These are phyloP conservation scores for Shinisaurus crocodilurus DNA, from an alignment of 2,113 vertebrate species.

Conservation along the genomic window DNA sequence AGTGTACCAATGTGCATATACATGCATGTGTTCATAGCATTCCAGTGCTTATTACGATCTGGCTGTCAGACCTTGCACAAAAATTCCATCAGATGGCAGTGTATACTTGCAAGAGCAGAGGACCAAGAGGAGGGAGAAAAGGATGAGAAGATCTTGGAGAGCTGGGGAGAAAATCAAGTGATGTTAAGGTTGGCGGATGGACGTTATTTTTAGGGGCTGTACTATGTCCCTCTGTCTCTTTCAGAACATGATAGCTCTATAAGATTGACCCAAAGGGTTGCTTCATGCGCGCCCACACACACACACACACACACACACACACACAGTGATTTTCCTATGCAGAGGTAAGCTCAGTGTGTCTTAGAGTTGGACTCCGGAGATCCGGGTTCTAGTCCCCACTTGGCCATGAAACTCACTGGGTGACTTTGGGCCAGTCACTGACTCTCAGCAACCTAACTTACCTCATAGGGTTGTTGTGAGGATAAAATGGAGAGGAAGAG, in stretches of 20 bases:
- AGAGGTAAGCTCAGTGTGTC: not conserved
- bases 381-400: too few relatives aligned
- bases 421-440: too few relatives aligned
- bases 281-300: not conserved
- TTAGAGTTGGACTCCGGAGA: too few relatives aligned
- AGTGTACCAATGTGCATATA: too few relatives aligned
- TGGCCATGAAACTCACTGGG: too few relatives aligned
- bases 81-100: slow-evolving; percentile 16
- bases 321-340: not conserved
- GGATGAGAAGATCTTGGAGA: not conserved
- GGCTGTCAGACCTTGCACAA: not conserved
- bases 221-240: not conserved
- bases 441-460: too few relatives aligned
- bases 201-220: not conserved
- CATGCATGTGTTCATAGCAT: too few relatives aligned
- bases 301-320: too few relatives aligned
- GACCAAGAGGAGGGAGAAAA: fast-evolving
- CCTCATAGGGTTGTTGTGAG: too few relatives aligned
- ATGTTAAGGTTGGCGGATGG: too few relatives aligned
- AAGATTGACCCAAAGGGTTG: not conserved
- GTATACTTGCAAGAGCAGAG: not conserved
- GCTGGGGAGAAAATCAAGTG: not conserved
- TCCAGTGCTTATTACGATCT: not conserved
- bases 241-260: not conserved
- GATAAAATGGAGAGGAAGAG: too few relatives aligned